Evolutionary conservation across 2,113 vertebrate species (phyloP), one percentile per base, ranked within the genome.

Genomic region (Orthonyx spaldingii): DNA sequence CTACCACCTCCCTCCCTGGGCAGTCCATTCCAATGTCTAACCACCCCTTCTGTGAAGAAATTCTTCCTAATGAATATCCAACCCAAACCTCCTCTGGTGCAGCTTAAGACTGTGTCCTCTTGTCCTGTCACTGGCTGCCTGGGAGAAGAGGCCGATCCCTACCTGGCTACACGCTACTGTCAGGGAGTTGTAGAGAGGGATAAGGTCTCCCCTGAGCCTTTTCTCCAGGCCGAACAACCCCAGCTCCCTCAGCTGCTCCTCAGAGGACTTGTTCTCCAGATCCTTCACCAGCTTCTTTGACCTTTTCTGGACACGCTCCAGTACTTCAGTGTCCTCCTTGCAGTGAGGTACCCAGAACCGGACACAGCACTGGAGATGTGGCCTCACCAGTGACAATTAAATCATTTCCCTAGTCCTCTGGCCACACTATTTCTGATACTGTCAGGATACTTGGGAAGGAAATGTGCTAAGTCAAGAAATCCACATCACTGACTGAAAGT

Each of bases 91-190:
- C 20, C 20, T 30, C 44, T 50, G 32, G 24, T 18, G 44, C 14
- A 50, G 21, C 4, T 49, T 41, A 57, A 24, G 12, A 9, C 20
- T 35, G 5, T 11, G 17, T 35, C 13, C 32, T 42, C 13, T 9
- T 59, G 26, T 44, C 37, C 26, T 57, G 8, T 49, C 1, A 0
- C 32, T 50, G 32, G 4, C 7, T 32, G 11, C 13, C 0, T 1
- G 8, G 32, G 30, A 37, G 37, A 32, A 68, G 21, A 59, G 4
- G 3, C 32, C 0, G 0, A 22, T 4, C 3, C 6, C 10, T 5
- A 6, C 4, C 10, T 14, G 26, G 32, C 37, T 35, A 7, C 32
- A 47, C 4, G 5, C 30, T 33, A 14, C 20, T 14, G 35, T 41
- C 35, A 42, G 26, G 52, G 5, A 83, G 2, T 23, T 50, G 4